Evolutionary conservation across 30 jellyfish, hydroid and myxozoan species (phyloP).

Genomic region (Hydra vulgaris): DNA sequence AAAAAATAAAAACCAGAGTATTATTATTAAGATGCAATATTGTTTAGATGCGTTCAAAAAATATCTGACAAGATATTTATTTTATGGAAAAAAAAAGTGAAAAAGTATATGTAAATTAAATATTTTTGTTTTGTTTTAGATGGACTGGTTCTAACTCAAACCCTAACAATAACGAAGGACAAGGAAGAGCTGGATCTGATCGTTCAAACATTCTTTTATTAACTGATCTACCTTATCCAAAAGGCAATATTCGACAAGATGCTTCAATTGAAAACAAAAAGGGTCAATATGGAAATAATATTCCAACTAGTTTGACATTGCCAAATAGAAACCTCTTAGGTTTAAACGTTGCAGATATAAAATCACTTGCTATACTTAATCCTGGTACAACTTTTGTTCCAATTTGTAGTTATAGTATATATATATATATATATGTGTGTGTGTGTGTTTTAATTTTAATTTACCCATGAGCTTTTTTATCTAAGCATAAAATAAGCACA

Average conservation of each 20-base stretch:
- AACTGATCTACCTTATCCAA: constrained; percentile 41
- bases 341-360: constrained; percentile 37
- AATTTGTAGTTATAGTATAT: too few relatives aligned
- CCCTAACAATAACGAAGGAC: constrained; percentile 88
- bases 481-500: too few relatives aligned
- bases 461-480: too few relatives aligned
- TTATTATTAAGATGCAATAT: too few relatives aligned
- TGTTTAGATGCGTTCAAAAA: too few relatives aligned
- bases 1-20: too few relatives aligned
- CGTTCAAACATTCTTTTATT: constrained; percentile 61
- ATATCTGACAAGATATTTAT: too few relatives aligned
- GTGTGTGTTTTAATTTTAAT: too few relatives aligned
- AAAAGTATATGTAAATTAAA: too few relatives aligned
- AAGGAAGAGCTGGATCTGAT: constrained; percentile 84
- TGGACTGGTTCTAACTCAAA: constrained; percentile 99
- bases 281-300: constrained; percentile 82
- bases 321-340: constrained; percentile 42
- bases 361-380: constrained; percentile 53
- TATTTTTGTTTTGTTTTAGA: constrained; percentile 21
- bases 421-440: too few relatives aligned
- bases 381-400: constrained; percentile 51
- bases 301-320: constrained; percentile 44
- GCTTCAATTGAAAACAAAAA: constrained; percentile 16
- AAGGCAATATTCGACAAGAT: constrained; percentile 38
- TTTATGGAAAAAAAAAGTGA: too few relatives aligned